Evolutionary conservation across 2,113 vertebrate genomes (phyloP).

Genomic region (Pipra filicauda): DNA sequence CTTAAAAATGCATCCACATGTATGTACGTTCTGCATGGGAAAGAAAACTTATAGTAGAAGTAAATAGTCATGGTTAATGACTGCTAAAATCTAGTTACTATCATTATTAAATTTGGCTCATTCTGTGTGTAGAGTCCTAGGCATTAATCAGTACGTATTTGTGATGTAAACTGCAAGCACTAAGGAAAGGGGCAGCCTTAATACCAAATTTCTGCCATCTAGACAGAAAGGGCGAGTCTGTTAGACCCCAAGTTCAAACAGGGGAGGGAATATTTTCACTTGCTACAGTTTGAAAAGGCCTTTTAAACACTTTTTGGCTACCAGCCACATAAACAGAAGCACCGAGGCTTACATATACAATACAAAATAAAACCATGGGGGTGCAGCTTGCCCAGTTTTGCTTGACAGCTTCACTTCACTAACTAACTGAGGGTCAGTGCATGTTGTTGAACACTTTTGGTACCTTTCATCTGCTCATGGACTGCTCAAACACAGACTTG

Average conservation of each 20-base stretch:
- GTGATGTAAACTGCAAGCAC: neutral
- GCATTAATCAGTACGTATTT: neutral
- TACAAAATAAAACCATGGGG: neutral
- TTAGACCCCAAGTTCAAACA: neutral
- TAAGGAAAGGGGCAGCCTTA: neutral
- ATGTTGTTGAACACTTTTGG: neutral
- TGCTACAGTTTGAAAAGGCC: neutral
- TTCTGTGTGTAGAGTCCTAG: neutral
- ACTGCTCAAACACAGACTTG: neutral
- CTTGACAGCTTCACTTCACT: neutral
- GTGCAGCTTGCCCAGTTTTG: neutral
- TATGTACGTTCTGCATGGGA: slow-evolving; percentile 59
- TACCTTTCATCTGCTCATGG: neutral
- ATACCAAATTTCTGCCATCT: neutral
- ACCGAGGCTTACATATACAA: neutral
- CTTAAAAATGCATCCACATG: slow-evolving; percentile 70
- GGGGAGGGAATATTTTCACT: neutral
- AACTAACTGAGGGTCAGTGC: neutral
- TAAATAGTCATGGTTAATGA: neutral
- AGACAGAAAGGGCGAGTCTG: neutral
- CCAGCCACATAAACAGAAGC: neutral
- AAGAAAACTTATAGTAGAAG: slow-evolving; percentile 34
- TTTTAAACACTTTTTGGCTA: slow-evolving; percentile 16
- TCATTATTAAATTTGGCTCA: neutral
- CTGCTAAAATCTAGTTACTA: slow-evolving; percentile 12